Conservation (phyloP, 2,797 vertebrate genomes). For the Aythya fuligula region DNA sequence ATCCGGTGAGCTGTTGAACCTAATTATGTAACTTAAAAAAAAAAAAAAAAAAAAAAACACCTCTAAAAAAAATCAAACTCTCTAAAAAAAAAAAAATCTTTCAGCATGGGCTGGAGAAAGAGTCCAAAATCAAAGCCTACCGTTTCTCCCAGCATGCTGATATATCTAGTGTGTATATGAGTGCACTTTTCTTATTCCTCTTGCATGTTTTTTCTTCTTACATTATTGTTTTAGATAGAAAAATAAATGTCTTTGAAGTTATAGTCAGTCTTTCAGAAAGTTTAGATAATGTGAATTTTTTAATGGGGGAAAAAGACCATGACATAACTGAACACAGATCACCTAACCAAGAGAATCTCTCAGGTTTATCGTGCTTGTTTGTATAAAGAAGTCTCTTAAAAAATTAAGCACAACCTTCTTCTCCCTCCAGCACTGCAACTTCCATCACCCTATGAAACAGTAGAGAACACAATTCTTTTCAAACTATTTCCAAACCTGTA, state of each 20-base stretch:
- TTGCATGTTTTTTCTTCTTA: not conserved
- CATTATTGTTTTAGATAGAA: not conserved
- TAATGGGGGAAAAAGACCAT: not conserved
- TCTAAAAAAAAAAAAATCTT: not conserved
- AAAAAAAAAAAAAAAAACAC: too few relatives aligned
- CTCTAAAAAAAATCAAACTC: too few relatives aligned
- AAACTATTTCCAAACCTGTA: not conserved
- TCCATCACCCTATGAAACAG: rapidly evolving
- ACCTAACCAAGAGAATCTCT: not conserved
- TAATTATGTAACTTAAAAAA: not conserved
- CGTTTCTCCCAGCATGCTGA: not conserved
- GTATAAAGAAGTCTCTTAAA: not conserved
- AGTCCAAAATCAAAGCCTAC: not conserved
- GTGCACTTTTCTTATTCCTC: not conserved
- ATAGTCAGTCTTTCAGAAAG: not conserved
- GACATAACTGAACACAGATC: not conserved
- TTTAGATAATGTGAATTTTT: not conserved
- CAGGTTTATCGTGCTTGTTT: not conserved
- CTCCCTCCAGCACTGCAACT: not conserved
- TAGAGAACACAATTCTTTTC: not conserved
- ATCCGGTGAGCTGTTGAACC: not conserved
- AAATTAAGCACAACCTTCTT: not conserved
- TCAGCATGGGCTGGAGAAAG: not conserved
- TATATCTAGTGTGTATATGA: not conserved
- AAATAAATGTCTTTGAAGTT: not conserved